Evolutionary conservation across 2,113 vertebrate genomes (phyloP), one percentile per base, ranked within the genome.

Genomic region (Percopsis transmontana): DNA sequence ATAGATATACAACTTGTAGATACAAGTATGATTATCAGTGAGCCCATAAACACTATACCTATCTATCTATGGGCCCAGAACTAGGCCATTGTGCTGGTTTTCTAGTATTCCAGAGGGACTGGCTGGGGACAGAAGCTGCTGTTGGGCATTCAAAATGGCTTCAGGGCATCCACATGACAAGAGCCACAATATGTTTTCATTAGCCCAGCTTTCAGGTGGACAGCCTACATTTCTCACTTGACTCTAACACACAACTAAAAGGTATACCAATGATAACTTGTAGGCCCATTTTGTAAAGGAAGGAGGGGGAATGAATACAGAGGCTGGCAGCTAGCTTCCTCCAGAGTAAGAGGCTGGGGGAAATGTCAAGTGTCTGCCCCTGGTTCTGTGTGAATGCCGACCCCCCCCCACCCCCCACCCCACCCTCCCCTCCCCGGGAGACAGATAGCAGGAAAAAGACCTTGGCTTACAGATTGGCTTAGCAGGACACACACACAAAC

Each of bases 341-440:
- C 21, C 15, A 81, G 79, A 77, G 63, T 63, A 48, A 71, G 48
- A 71, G 56, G 67, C 83, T 72, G 85, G 88, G 65, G 45, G 68
- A 90, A 91, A 88, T 89, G 88, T 89, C 89, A 91, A 87, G 72
- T 76, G 78, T 70, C 63, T 81, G 84, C 87, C 66, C 71, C 70
- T 80, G 72, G 78, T 63, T 79, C 66, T 70, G 62, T 57, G 51
- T n/a, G 53, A 15, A 23, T 19, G 55, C 33, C 13, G 54, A 19
- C 15, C n/a, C 18, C 10, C n/a, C 40, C 14, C 14, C 39, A 23
- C 45, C 27, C 27, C 38, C n/a, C 21, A 19, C 38, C 41, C 55
- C 33, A 38, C 68, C 77, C 73, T 23, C 13, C 66, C 52, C 76
- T 68, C 70, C 66, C 71, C 45, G 77, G 16, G 77, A 84, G 79